These are phyloP conservation scores for Bolinopsis microptera DNA, from an alignment of 37 sponge, comb jelly and placozoan genomes.

Conservation along the genomic window DNA sequence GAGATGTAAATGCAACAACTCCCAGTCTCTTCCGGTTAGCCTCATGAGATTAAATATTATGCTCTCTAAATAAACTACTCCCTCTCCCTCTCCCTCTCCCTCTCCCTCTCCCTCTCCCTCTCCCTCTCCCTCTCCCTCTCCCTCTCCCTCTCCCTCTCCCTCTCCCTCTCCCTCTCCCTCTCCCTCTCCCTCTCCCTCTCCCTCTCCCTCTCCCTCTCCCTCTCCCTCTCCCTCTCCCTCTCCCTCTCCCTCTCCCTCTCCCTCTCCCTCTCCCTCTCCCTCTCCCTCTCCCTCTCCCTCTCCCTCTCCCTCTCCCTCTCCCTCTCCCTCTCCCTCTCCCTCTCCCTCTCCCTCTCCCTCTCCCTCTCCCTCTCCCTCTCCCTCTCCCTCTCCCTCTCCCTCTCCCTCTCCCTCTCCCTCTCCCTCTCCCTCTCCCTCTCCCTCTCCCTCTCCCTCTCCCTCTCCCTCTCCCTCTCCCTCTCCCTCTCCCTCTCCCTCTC, in stretches of 20 bases:
- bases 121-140: neutral
- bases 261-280: neutral
- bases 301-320: neutral
- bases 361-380: neutral
- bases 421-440: too few species aligned
- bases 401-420: too few species aligned
- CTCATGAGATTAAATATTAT: too few species aligned
- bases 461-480: too few species aligned
- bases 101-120: neutral
- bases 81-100: neutral
- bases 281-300: neutral
- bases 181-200: neutral
- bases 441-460: too few species aligned
- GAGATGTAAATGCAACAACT: neutral
- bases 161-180: neutral
- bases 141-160: neutral
- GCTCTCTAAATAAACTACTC: too few species aligned
- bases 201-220: neutral
- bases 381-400: too few species aligned
- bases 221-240: neutral
- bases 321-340: neutral
- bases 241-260: neutral
- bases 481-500: too few species aligned
- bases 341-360: neutral
- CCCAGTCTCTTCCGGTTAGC: neutral